phyloP scores from a whole-genome alignment of 2,797 vertebrate species.

The Manis javanica region DNA sequence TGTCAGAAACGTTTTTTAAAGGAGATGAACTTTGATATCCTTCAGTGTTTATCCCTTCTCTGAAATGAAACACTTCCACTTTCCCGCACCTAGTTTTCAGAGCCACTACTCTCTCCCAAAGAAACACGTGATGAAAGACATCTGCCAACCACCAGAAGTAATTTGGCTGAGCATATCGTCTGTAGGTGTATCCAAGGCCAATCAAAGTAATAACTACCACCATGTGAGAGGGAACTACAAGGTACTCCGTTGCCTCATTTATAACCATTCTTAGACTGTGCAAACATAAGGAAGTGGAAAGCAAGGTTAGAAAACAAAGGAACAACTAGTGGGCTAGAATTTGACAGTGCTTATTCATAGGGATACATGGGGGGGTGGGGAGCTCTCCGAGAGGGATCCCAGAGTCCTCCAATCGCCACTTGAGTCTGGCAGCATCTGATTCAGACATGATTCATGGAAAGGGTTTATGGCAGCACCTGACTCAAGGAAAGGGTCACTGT shows the following conservation, averaged over 20 bases:
- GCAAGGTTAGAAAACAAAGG: constrained; percentile 37
- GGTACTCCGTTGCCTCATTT: neutral
- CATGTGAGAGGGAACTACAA: neutral
- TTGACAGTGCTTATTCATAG: constrained; percentile 1
- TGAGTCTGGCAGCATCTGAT: too few relatives aligned
- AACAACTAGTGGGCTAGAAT: constrained; percentile 4
- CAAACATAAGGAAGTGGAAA: neutral
- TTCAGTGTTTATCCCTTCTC: neutral
- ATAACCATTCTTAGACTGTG: neutral
- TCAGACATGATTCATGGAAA: neutral
- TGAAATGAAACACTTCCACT: neutral
- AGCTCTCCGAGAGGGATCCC: neutral
- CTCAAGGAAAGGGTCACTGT: neutral
- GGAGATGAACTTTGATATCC: neutral
- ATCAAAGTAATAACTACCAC: neutral
- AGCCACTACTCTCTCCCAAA: neutral
- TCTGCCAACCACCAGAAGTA: neutral
- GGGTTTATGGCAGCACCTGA: neutral
- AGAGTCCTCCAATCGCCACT: neutral
- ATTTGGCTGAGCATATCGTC: neutral
- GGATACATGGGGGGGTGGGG: neutral
- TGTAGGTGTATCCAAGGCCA: neutral
- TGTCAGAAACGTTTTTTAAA: neutral
- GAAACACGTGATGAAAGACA: neutral
- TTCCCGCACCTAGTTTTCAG: neutral